These are phyloP conservation scores for Bellardia pandia DNA, from an alignment of 2,888 invertebrate species.

Conservation along the genomic window DNA sequence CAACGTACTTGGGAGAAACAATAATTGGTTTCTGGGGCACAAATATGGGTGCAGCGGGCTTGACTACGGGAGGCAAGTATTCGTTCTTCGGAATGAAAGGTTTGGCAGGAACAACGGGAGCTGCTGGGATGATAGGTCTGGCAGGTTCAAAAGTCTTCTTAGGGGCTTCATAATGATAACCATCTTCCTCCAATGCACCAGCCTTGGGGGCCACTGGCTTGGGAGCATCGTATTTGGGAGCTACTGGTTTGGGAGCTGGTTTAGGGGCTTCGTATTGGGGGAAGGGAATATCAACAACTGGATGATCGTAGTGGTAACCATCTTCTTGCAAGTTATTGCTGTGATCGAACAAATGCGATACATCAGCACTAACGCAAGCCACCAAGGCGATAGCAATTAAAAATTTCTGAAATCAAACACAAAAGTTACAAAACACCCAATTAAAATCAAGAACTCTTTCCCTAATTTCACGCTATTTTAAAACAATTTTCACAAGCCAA, in stretches of 20 bases:
- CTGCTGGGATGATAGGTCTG: constrained; percentile 9
- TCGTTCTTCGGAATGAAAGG: constrained; percentile 22
- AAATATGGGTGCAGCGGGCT: constrained; percentile 56
- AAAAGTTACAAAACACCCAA: constrained; percentile 17
- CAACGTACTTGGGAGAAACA: constrained; percentile 46
- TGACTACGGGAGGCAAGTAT: constrained; percentile 69
- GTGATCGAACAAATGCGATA: constrained; percentile 80
- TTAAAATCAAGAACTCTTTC: background rate
- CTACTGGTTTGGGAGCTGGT: constrained; percentile 12
- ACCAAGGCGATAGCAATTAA: constrained; percentile 79
- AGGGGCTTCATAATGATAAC: constrained; percentile 78
- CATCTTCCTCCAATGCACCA: constrained; percentile 78
- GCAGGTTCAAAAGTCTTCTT: constrained; percentile 36
- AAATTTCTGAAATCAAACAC: constrained; percentile 78
- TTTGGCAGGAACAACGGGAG: constrained; percentile 23
- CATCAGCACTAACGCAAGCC: constrained; percentile 80
- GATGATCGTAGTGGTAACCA: constrained; percentile 79
- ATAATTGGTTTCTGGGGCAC: constrained; percentile 15
- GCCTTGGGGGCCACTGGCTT: constrained; percentile 35
- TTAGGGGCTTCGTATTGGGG: constrained; percentile 15
- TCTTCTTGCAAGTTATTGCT: constrained; percentile 81
- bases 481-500: background rate
- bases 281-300: constrained; percentile 78
- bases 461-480: background rate
- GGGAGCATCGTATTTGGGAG: background rate